Base-by-base conservation (phyloP, 2,797 vertebrate genomes). In the Tiaroga cobitis region DNA sequence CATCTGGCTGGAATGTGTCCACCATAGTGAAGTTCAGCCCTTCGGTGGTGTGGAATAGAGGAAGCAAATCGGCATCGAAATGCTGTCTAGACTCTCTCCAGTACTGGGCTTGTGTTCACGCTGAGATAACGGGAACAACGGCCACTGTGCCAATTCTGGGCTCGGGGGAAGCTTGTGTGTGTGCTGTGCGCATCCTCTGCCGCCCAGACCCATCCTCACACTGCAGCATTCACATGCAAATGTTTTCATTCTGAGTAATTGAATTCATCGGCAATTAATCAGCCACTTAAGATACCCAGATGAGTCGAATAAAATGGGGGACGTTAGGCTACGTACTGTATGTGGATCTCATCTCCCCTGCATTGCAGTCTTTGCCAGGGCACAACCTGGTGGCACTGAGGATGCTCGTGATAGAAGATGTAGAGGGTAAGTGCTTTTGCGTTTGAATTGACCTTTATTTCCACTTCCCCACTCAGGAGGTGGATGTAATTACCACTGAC, bases 401-500 rank as follows among this genome's bases (percentile, higher is more conserved):
- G 49, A 72, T 43, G 34, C 65, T 56, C 1, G 16, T 32, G 68
- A 74, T 9, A 32, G 68, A 79, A n/a, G 43, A 73, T 76, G 39
- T 68, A 3, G 8, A 46, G 56, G 46, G 39, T 81, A 34, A 72
- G 56, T 69, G 46, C 37, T 34, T 34, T 77, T 39, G 68, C 59
- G 41, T 74, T 70, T 80, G 39, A n/a, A 65, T 61, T 90, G 83
- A 92, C 84, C 87, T 82, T 76, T 85, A 92, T 86, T 49, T 87
- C 73, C 61, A 21, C 83, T 85, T 82, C 88, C 68, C 86, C 61
- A 85, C 90, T 77, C 91, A 95, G 95, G 94, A 91, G 59, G 94
- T 95, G 85, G 93, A 96, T 81, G 87, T 85, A 75, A 88, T 93
- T 90, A 95, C 94, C 68, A 92, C 91, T 15, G 93, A 93, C 89